Conservation (phyloP, 2,797 vertebrate genomes). For the Lagorchestes hirsutus region DNA sequence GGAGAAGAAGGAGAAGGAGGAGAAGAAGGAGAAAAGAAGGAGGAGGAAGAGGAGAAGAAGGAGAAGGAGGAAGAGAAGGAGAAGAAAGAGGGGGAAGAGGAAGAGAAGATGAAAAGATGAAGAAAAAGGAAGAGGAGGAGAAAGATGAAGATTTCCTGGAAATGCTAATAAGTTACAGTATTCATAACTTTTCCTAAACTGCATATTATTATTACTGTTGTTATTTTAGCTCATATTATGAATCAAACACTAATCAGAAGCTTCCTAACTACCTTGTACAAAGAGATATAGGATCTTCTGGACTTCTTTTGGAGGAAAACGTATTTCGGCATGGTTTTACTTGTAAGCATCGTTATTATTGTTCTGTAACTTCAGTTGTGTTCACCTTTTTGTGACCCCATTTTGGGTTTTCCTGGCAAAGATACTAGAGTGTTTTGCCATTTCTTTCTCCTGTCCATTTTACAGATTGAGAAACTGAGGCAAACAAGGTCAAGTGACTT, state of each 20-base stretch:
- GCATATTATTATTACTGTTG: background rate
- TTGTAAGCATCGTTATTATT: background rate
- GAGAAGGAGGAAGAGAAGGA: background rate
- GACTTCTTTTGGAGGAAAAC: background rate
- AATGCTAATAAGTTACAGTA: background rate
- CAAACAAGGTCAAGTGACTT: background rate
- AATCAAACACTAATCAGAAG: background rate
- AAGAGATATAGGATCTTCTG: background rate
- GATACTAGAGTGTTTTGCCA: background rate
- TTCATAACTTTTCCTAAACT: background rate
- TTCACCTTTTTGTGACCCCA: background rate
- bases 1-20: too few species aligned
- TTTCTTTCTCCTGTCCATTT: background rate
- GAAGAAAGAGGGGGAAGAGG: too few species aligned
- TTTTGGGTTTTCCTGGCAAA: background rate
- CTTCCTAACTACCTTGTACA: background rate
- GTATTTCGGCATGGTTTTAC: background rate
- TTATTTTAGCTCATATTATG: background rate
- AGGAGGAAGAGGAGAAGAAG: background rate
- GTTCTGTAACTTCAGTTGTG: background rate
- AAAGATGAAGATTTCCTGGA: background rate
- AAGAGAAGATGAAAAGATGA: too few species aligned
- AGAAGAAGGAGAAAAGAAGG: too few species aligned
- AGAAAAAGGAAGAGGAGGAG: background rate
- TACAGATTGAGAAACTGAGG: background rate